Evolutionary conservation across 2,888 invertebrate species (phyloP).

Genomic region (Xestia ashworthii): DNA sequence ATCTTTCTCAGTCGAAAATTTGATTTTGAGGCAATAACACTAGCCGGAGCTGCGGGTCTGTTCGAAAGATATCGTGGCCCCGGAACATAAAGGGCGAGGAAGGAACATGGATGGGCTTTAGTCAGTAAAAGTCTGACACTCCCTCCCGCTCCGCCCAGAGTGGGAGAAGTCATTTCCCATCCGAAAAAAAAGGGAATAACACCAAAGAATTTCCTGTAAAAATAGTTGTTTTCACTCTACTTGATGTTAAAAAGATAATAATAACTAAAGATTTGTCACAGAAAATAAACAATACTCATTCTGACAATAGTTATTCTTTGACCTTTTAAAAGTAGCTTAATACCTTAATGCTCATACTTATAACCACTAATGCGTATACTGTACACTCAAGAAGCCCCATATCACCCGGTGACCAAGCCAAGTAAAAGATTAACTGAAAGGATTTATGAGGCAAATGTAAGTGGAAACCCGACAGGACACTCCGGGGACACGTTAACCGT

Average conservation of each 20-base stretch:
- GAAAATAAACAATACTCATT: not conserved
- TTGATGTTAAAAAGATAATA: not conserved
- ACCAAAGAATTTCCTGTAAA: not conserved
- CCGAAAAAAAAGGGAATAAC: too few relatives aligned
- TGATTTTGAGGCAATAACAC: too few relatives aligned
- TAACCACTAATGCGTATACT: not conserved
- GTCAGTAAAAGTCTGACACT: too few relatives aligned
- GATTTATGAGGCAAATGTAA: slow-evolving; percentile 51
- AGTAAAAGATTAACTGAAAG: slow-evolving; percentile 48
- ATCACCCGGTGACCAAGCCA: slow-evolving; percentile 14
- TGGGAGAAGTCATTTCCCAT: too few relatives aligned
- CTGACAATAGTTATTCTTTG: not conserved
- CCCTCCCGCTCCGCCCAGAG: too few relatives aligned
- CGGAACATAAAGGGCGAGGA: too few relatives aligned
- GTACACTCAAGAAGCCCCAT: slow-evolving; percentile 33
- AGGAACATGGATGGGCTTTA: too few relatives aligned
- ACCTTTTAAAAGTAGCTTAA: slow-evolving; percentile 1
- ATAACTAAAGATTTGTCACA: not conserved
- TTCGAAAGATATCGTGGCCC: too few relatives aligned
- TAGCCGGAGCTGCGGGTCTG: too few relatives aligned
- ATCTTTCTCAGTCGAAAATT: too few relatives aligned
- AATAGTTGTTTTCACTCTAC: not conserved
- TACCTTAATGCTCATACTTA: slow-evolving; percentile 4
- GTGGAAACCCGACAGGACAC: slow-evolving; percentile 45
- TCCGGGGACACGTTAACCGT: slow-evolving; percentile 46